phyloP scores from a whole-genome alignment of 2,797 vertebrate genomes.

The Danio jaintianensis region DNA sequence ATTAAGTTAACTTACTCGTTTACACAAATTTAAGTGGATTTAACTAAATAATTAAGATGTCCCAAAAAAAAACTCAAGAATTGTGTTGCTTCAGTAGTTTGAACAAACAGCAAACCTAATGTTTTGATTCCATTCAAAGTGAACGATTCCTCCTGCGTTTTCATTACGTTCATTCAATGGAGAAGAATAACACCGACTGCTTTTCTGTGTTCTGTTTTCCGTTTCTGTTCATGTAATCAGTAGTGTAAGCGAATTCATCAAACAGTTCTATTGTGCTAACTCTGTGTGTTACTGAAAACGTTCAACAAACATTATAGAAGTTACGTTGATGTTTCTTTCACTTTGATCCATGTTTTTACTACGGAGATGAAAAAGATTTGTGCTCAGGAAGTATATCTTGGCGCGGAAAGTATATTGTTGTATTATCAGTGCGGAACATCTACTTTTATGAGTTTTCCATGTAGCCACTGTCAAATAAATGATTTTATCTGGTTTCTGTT shows the following conservation, averaged over 20 bases:
- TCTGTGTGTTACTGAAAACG: neutral
- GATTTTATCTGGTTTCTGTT: neutral
- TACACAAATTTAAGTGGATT: too few relatives aligned
- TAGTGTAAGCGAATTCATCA: neutral
- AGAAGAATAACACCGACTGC: neutral
- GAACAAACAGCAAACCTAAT: too few relatives aligned
- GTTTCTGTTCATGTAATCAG: neutral
- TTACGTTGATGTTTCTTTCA: neutral
- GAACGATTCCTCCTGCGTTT: too few relatives aligned
- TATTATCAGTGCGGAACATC: too few relatives aligned
- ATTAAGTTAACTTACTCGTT: too few relatives aligned
- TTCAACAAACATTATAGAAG: too few relatives aligned
- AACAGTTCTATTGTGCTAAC: neutral
- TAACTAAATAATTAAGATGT: too few relatives aligned
- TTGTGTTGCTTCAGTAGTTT: too few relatives aligned
- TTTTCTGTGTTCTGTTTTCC: neutral
- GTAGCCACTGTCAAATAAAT: neutral
- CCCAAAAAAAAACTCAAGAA: too few relatives aligned
- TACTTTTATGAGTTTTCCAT: neutral
- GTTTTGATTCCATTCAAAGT: too few relatives aligned
- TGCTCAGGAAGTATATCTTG: neutral
- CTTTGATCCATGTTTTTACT: neutral
- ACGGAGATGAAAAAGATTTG: neutral
- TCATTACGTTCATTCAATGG: too few relatives aligned
- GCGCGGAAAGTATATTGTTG: neutral